A percentile compares a stretch with the other conserved stretches of the same genome.
These are phyloP conservation scores for Podilymbus podiceps DNA, from an alignment of 2,113 vertebrate species.

Conservation along the genomic window DNA sequence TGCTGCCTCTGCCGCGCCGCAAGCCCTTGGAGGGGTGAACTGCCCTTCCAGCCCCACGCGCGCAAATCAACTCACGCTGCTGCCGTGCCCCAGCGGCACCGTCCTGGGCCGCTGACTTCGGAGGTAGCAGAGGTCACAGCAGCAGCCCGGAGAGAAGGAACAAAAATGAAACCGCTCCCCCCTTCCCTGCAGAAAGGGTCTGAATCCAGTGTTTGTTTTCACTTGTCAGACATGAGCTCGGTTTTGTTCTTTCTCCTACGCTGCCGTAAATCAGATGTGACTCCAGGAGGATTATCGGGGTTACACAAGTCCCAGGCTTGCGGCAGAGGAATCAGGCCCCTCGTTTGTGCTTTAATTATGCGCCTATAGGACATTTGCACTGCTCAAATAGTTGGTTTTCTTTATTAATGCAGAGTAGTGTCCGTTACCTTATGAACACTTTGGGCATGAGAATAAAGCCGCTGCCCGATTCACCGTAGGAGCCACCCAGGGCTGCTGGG, in stretches of 20 bases:
- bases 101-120: constrained; percentile 28
- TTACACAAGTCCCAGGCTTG: neutral
- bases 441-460: neutral
- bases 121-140: constrained; percentile 57
- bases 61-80: constrained; percentile 31
- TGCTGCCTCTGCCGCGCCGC: neutral
- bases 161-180: constrained; percentile 2
- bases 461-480: fast-evolving
- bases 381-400: fast-evolving
- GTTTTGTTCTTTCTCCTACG: neutral
- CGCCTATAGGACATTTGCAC: neutral
- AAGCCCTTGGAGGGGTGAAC: neutral
- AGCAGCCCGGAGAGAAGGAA: constrained; percentile 36
- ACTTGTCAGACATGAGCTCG: neutral
- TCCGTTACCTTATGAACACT: fast-evolving
- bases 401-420: fast-evolving
- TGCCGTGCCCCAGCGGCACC: constrained; percentile 47
- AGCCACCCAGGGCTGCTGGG: neutral
- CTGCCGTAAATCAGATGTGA: constrained; percentile 4
- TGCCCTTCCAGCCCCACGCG: constrained; percentile 38
- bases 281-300: neutral
- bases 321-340: neutral
- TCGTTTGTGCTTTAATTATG: fast-evolving
- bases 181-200: constrained; percentile 11
- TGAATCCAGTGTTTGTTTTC: constrained; percentile 51